These are phyloP conservation scores for Ardeotis arabs DNA, from an alignment of 2,113 vertebrate genomes.

Conservation along the genomic window DNA sequence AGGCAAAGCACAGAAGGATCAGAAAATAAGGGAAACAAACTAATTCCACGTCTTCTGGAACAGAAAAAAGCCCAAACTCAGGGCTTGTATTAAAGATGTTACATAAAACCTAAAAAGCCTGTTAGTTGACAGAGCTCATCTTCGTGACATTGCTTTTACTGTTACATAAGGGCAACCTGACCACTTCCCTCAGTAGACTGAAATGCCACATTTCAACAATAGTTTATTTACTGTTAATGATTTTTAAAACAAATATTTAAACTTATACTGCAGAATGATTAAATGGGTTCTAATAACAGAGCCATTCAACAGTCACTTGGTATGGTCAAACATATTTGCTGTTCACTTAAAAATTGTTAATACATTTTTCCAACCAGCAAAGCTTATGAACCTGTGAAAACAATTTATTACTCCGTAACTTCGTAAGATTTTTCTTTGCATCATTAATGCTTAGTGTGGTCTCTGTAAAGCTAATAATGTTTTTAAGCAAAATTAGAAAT, in stretches of 20 bases:
- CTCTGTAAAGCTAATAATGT: not conserved
- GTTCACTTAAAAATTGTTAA: not conserved
- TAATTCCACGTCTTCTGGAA: not conserved
- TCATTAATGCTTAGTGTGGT: not conserved
- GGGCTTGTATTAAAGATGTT: not conserved
- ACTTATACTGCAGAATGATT: not conserved
- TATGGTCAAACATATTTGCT: not conserved
- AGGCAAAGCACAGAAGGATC: not conserved
- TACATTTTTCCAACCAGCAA: not conserved
- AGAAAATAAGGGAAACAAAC: not conserved
- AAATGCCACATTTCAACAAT: not conserved
- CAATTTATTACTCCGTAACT: not conserved
- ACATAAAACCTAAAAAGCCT: not conserved
- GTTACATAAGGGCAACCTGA: not conserved
- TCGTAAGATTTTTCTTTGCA: not conserved
- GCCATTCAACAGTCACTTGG: not conserved
- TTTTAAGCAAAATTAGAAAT: not conserved
- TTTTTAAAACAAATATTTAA: not conserved
- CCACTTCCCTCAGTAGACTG: not conserved
- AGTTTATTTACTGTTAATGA: not conserved
- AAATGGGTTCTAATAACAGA: not conserved
- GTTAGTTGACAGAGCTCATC: not conserved
- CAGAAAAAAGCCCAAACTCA: not conserved
- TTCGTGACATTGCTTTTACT: not conserved
- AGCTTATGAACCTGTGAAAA: not conserved